Evolutionary conservation across 1,140 invertebrate genomes (phyloP).

Genomic region (Dendrolimus punctatus): DNA sequence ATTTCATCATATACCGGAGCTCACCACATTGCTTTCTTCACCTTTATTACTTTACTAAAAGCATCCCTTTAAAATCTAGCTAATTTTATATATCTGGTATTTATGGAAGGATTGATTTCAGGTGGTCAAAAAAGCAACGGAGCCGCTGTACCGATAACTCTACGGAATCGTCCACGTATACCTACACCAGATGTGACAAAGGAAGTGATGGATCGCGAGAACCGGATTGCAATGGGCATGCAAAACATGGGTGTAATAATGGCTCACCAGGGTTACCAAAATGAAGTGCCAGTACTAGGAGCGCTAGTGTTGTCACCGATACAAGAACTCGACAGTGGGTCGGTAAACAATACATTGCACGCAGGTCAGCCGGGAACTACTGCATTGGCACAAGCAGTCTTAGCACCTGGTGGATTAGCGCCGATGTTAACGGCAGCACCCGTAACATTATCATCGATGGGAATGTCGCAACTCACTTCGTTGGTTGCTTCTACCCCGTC

Average conservation of each 20-base stretch:
- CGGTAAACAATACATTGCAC: slow-evolving; percentile 79
- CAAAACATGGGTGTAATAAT: slow-evolving; percentile 77
- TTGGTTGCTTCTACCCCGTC: slow-evolving; percentile 62
- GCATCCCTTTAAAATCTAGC: no score
- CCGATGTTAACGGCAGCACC: slow-evolving; percentile 74
- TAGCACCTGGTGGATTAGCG: slow-evolving; percentile 76
- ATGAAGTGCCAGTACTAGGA: slow-evolving; percentile 80
- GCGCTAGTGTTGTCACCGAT: slow-evolving; percentile 84
- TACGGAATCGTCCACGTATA: slow-evolving; percentile 85
- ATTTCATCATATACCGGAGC: no score
- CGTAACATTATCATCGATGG: slow-evolving; percentile 57
- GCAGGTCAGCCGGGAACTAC: slow-evolving; percentile 78
- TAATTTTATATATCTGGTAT: no score
- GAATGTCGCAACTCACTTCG: slow-evolving; percentile 54
- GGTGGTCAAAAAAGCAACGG: slow-evolving; percentile 79
- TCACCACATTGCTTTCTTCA: no score
- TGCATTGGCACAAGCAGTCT: slow-evolving; percentile 79
- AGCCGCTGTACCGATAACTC: slow-evolving; percentile 75
- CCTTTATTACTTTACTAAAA: no score
- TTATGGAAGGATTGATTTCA: slow-evolving; percentile 27
- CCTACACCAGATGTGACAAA: slow-evolving; percentile 90
- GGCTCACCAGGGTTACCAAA: slow-evolving; percentile 75
- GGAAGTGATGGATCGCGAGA: slow-evolving; percentile 81
- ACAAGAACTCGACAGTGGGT: slow-evolving; percentile 80
- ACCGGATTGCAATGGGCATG: slow-evolving; percentile 70